Evolutionary conservation across 2,888 invertebrate genomes (phyloP), one percentile per base, ranked within the genome.

Genomic region (Lepidocyrtinus sp.): DNA sequence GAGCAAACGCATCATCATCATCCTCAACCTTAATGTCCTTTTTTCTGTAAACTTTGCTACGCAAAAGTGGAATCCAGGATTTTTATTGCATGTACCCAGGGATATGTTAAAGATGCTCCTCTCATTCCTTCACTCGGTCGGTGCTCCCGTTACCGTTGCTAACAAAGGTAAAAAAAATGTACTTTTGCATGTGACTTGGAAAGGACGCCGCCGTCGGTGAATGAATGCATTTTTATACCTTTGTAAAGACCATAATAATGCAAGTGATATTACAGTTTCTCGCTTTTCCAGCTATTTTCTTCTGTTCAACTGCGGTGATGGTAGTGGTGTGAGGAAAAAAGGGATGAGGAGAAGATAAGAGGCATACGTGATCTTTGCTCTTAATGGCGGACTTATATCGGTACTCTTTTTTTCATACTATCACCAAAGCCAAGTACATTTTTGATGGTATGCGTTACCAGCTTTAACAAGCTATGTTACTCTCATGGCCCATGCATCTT

Each of bases 301-400:
- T n/a, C n/a, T n/a, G n/a, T n/a, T n/a, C 61, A 17, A 55, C 46
- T 62, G 62, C 24, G 46, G 62, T 62, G 22, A 46, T 71, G 69
- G 59, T 69, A n/a, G 65, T 69, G 68, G 69, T 26, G 75, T 67
- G 69, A 81, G 68, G 80, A 75, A 75, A 75, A 82, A 82, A 83
- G 83, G 83, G 82, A 78, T 81, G 82, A 75, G 81, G 75, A 78
- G 77, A 76, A 83, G 75, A 78, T 82, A 78, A 78, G 82, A 79
- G 81, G 76, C 59, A 70, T 84, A 86, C 86, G 86, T 86, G 86
- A 85, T 85, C 83, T 86, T 86, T 85, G 83, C 85, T 81, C 84
- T 86, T 86, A 86, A 86, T 86, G 84, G 85, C 81, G 73, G 84
- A 84, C 84, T 84, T 85, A 83, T 82, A 82, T 83, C 75, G 69